Base-by-base conservation (phyloP, 2,888 invertebrate species). In the Labia minor region DNA sequence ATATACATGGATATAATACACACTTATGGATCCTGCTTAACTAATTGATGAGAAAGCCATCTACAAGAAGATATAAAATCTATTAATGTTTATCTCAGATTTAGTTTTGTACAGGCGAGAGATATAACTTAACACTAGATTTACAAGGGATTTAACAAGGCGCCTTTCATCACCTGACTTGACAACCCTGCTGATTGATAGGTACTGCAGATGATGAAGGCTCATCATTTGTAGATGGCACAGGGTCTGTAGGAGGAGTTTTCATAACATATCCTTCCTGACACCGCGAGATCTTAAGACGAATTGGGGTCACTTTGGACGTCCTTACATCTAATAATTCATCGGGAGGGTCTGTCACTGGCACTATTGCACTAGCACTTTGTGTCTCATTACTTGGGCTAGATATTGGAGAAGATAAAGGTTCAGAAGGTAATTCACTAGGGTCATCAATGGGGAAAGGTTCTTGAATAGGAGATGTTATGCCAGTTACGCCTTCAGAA, bases 241-340 rank as follows among this genome's bases (percentile, higher is more conserved):
- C 71, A 37, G 77, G 71, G 68, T 76, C 78, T 74, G 66, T 70
- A 71, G 73, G 69, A 65, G 77, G 74, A 65, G 76, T 76, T 71
- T 80, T 80, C 69, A 81, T 78, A 70, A 80, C 79, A 72, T 81
- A 88, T 70, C 92, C 92, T 74, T 89, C 88, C 69, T 89, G 86
- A 73, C 87, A 89, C 71, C 92, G 85, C 65, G 91, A 85, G 71
- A 93, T 77, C 83, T 93, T 93, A 80, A 93, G 84, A 71, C 90
- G 85, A 71, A 93, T 89, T 14, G 92, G 92, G 37, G 88, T 87
- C 72, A 86, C 83, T 79, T 87, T 86, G 67, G 83, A 83, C 70
- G 85, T 82, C 73, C 85, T 83, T 71, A 85, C 81, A 74, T 84
- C 49, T n/a, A n/a, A n/a, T 49, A 49, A 49, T 16, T 49, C 49